These are phyloP conservation scores for Dromaius novaehollandiae DNA, from an alignment of 2,113 vertebrate species.

Conservation along the genomic window DNA sequence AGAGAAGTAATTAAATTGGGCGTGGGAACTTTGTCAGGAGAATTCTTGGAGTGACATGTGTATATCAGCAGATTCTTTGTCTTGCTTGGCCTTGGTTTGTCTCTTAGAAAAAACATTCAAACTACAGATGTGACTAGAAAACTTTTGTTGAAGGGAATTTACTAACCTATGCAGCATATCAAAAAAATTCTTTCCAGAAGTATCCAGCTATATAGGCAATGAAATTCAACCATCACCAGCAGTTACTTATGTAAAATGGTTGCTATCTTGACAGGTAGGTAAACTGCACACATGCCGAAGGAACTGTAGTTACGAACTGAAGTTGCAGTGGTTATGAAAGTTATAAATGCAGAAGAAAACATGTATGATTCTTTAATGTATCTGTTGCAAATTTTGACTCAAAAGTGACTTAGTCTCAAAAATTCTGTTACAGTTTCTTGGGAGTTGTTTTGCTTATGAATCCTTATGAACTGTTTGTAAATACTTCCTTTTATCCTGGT, in stretches of 20 bases:
- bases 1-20: conserved; percentile 83
- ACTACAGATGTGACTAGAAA: conserved; percentile 62
- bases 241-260: not conserved
- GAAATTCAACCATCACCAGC: not conserved
- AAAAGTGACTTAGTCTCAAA: not conserved
- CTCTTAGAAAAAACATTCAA: conserved; percentile 67
- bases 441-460: not conserved
- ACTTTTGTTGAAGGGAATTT: conserved; percentile 10
- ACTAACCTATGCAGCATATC: not conserved
- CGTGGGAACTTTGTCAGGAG: conserved; percentile 78
- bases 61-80: conserved; percentile 83
- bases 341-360: not conserved
- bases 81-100: conserved; percentile 71
- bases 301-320: not conserved
- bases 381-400: not conserved
- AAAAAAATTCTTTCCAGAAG: conserved; percentile 29
- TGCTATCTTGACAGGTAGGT: not conserved
- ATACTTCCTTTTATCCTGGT: not conserved
- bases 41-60: conserved; percentile 81
- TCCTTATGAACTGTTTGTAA: not conserved
- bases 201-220: not conserved
- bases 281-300: not conserved
- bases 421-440: not conserved
- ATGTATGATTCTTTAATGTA: not conserved
- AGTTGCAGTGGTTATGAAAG: accelerated